These are phyloP conservation scores for Tympanuchus pallidicinctus DNA, from an alignment of 2,113 vertebrate genomes.

Conservation along the genomic window DNA sequence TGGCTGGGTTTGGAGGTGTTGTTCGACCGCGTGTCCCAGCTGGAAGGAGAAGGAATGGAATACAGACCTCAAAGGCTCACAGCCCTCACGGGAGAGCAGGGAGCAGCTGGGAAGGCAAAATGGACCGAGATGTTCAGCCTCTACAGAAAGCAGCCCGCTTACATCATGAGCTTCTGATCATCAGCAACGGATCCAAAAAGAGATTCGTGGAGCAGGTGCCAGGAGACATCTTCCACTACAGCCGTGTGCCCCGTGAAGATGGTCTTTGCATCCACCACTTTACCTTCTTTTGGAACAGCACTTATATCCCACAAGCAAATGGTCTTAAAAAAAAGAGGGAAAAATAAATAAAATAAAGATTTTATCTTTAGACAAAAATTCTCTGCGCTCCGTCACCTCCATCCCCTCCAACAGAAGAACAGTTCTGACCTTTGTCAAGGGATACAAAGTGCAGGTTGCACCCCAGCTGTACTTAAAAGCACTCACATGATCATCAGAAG, in stretches of 20 bases:
- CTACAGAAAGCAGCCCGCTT: neutral
- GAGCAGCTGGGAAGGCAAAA: neutral
- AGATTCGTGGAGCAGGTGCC: constrained; percentile 95
- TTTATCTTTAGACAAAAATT: neutral
- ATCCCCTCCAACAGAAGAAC: neutral
- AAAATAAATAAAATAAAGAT: neutral
- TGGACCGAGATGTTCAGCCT: neutral
- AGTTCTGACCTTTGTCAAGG: neutral
- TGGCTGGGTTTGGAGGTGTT: constrained; percentile 98
- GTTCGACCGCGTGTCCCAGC: constrained; percentile 97
- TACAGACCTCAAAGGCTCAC: fast-evolving
- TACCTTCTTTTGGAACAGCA: constrained; percentile 95
- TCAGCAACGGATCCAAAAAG: constrained; percentile 97
- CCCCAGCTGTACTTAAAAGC: neutral
- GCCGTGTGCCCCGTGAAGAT: constrained; percentile 98
- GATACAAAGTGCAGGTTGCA: fast-evolving
- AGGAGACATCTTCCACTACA: constrained; percentile 96
- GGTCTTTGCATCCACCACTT: constrained; percentile 97
- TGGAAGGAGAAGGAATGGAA: constrained; percentile 39
- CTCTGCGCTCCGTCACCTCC: neutral
- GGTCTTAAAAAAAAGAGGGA: constrained; percentile 79
- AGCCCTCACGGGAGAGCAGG: fast-evolving
- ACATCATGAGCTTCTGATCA: constrained; percentile 99
- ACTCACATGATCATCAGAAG: constrained; percentile 96
- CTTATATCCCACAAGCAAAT: constrained; percentile 99